These are phyloP conservation scores for Grammomys surdaster DNA, from an alignment of 2,113 vertebrate genomes.

Conservation along the genomic window DNA sequence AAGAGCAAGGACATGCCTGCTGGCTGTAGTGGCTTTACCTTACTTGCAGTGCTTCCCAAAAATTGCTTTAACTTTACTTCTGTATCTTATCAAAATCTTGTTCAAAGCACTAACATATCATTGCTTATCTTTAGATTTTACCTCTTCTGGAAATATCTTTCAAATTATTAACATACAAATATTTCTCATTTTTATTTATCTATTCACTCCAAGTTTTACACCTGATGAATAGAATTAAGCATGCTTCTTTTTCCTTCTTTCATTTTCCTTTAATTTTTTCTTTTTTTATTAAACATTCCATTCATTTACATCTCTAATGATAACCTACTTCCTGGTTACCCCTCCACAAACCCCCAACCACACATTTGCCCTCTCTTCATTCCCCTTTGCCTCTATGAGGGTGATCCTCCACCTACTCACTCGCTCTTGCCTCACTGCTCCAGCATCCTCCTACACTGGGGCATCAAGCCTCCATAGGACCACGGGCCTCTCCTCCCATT, in stretches of 20 bases:
- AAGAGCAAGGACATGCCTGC: background rate
- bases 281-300: background rate
- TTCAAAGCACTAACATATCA: background rate
- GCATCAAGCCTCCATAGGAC: too few species aligned
- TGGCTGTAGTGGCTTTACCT: background rate
- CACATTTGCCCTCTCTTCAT: too few species aligned
- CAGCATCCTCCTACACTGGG: too few species aligned
- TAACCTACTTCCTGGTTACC: too few species aligned
- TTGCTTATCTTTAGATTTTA: background rate
- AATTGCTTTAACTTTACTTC: background rate
- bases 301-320: too few species aligned
- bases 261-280: background rate
- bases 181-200: background rate
- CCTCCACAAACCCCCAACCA: too few species aligned
- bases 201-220: background rate
- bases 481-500: too few species aligned
- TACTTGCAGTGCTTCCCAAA: background rate
- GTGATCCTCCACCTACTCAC: too few species aligned
- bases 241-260: background rate
- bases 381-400: too few species aligned
- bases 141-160: background rate
- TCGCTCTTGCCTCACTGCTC: too few species aligned
- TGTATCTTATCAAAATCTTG: background rate
- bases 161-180: background rate
- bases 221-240: background rate